Evolutionary conservation across 2,888 invertebrate genomes (phyloP).

Genomic region (Perithous albicinctus): DNA sequence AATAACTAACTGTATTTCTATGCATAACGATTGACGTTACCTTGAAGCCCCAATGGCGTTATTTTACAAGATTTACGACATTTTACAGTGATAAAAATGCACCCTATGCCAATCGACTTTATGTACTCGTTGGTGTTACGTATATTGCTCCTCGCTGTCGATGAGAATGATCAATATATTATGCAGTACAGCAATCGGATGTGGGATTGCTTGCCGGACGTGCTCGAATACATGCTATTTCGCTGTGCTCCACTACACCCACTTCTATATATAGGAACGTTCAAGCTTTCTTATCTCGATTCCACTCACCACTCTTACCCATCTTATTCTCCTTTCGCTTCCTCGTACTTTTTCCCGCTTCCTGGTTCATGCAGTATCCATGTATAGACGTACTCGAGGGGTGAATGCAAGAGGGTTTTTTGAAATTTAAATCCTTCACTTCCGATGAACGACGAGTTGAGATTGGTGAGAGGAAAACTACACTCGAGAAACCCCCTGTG

Average conservation of each 20-base stretch:
- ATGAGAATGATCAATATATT: constrained; percentile 34
- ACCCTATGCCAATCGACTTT: background rate
- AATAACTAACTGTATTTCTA: background rate
- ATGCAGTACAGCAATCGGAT: constrained; percentile 42
- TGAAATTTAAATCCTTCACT: constrained; percentile 58
- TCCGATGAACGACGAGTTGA: constrained; percentile 24
- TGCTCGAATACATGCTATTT: constrained; percentile 42
- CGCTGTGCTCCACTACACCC: constrained; percentile 33
- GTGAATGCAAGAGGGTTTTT: constrained; percentile 37
- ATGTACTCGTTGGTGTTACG: background rate
- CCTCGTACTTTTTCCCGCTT: background rate
- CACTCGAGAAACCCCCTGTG: constrained; percentile 7
- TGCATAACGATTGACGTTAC: background rate
- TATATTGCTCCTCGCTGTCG: background rate
- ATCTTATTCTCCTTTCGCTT: constrained; percentile 5
- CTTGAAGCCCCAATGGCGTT: background rate
- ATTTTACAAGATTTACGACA: background rate
- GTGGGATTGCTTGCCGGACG: constrained; percentile 34
- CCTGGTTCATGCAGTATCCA: background rate
- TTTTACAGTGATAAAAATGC: background rate
- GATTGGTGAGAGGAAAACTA: constrained; percentile 39
- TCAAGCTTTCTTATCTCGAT: constrained; percentile 42
- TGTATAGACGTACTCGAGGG: background rate
- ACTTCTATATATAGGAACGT: background rate
- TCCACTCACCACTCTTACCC: constrained; percentile 18